Evolutionary conservation across 1,140 invertebrate species (phyloP), one percentile per base, ranked within the genome.

Genomic region (Leptopilina clavipes): DNA sequence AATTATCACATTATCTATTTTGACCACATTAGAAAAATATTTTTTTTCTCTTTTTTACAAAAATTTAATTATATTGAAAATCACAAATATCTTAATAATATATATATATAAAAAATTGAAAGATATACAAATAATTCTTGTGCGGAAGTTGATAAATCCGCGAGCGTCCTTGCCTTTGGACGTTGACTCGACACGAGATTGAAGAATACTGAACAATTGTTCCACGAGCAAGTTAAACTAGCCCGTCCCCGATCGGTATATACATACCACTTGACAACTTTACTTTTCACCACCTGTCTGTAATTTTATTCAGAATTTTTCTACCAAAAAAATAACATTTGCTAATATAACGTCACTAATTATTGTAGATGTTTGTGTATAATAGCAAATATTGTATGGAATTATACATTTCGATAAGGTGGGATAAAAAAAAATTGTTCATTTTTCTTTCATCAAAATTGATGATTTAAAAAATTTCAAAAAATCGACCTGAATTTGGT

Each of bases 161-260:
- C 19, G 43, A 65, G n/a, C 56, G 73, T 70, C 73, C 73, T 65
- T 75, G 48, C 43, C 40, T 19, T 31, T 74, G 73, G 73, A 74
- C 73, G 73, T 75, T 75, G 73, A 75, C 73, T 75, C 73, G 73
- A 37, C 73, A 44, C 59, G 56, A 70, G 73, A 44, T 65, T 65
- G 37, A 48, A 56, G 56, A 75, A 75, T 56, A 75, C 73, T 75
- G 70, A 71, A 40, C 70, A 56, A 75, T 19, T 52, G 44, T 19
- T 74, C 54, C 73, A 25, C 40, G 10, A 25, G 31, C 52, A 74
- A 48, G 48, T 54, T 52, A 25, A 73, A 18, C 18, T 56, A 25
- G 73, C 59, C 56, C 56, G 43, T 75, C 37, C 73, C 73, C 56
- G 54, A 75, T 75, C 73, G 73, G 43, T 31, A 75, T n/a, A n/a